Base-by-base conservation (phyloP, 2,888 invertebrate species). In the Pycnomerus fuliginosus region DNA sequence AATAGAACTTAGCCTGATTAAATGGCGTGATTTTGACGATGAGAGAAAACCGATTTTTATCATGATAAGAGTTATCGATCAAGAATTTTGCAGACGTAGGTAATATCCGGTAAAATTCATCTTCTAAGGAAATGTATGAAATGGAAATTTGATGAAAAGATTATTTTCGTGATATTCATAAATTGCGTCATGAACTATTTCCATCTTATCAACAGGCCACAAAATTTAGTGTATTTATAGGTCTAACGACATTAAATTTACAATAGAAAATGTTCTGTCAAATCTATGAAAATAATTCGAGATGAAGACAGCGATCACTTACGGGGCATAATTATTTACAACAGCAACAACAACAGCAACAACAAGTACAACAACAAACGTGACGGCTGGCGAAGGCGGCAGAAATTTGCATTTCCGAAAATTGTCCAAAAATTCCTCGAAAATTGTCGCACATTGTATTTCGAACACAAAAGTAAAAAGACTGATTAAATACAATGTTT, bases 311-410 rank as follows among this genome's bases (percentile, higher is more conserved):
- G n/a, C n/a, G n/a, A n/a, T n/a, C 25, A 48, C 43, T 39, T 35
- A 48, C 43, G 37, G 15, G 15, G 12, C 28, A 25, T 16, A 25
- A 15, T 37, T 42, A 40, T 25, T 27, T 47, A 54, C 53, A 58
- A 45, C 40, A 48, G 40, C 43, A 52, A 50, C 53, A 53, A 48
- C 52, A 48, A 49, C 55, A 55, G 45, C 50, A 44, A 24, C 48
- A 50, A 43, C 44, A 49, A 45, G 14, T 20, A 45, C 36, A 42
- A 25, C 30, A 39, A 43, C 30, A 43, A 14, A 16, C 32, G 29
- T 14, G 23, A 16, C 38, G 28, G 14, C 16, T 16, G 16, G 25
- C 20, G 30, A 17, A 23, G 28, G 23, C 27, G 13, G 38, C 28
- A 42, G 35, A 28, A 25, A 39, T 48, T 27, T 49, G 30, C 50